A percentile compares a stretch with the other conserved stretches of the same genome.
Conservation (phyloP, 2,113 vertebrate species). For the Aptenodytes forsteri region DNA sequence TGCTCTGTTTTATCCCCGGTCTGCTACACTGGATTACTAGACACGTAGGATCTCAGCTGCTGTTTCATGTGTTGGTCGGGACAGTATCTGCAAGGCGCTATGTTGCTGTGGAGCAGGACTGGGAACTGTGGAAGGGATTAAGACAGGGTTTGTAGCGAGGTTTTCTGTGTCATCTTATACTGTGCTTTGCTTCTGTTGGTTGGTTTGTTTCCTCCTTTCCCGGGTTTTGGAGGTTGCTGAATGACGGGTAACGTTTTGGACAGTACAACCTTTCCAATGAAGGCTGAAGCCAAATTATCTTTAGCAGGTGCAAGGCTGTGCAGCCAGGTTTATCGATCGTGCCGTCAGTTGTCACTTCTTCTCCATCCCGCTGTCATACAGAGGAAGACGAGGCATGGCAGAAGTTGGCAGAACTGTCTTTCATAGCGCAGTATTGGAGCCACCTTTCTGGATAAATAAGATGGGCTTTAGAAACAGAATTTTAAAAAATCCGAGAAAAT, state of each 20-base stretch:
- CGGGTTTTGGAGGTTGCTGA: not conserved
- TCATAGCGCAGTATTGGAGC: not conserved
- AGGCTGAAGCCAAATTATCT: not conserved
- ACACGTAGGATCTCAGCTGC: not conserved
- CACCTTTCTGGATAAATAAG: not conserved
- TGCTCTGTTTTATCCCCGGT: not conserved
- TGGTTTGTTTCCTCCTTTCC: not conserved
- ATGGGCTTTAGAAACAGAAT: not conserved
- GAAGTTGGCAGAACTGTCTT: not conserved
- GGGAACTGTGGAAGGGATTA: not conserved
- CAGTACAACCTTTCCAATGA: no score
- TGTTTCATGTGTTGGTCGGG: rapidly evolving
- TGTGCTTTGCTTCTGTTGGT: not conserved
- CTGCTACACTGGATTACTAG: not conserved
- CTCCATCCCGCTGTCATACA: rapidly evolving
- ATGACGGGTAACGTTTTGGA: rapidly evolving
- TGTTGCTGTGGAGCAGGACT: not conserved
- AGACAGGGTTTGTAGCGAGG: not conserved
- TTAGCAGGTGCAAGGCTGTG: not conserved
- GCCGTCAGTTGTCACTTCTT: not conserved
- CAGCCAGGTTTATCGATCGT: not conserved
- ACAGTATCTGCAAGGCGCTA: not conserved
- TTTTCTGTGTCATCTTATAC: not conserved
- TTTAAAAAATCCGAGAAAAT: not conserved
- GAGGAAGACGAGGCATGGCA: not conserved